Evolutionary conservation across 2,888 invertebrate genomes (phyloP).

Genomic region (Polylopha cassiicola): DNA sequence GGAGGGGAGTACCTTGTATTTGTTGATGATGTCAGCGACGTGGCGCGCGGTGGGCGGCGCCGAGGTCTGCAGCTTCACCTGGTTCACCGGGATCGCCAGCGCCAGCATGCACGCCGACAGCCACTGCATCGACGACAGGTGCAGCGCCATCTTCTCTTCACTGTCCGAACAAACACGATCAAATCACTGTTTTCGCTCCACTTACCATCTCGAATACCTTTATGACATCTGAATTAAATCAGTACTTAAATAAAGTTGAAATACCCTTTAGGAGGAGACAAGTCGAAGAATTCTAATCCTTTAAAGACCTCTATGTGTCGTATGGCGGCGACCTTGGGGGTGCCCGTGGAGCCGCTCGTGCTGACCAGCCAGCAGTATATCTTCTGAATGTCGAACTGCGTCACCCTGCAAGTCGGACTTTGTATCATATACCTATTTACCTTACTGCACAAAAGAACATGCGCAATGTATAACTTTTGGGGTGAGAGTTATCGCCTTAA

Average conservation of each 20-base stretch:
- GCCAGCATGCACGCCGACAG: conserved; percentile 12
- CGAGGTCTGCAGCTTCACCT: conserved; percentile 18
- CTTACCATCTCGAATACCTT: too few relatives aligned
- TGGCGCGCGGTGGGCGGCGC: conserved; percentile 10
- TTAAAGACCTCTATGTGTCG: too few relatives aligned
- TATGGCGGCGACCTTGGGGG: conserved; percentile 49
- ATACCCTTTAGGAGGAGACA: too few relatives aligned
- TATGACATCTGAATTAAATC: too few relatives aligned
- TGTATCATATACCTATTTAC: conserved; percentile 18
- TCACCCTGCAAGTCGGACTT: conserved; percentile 50
- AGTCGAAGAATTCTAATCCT: conserved; percentile 25
- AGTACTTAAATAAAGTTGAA: too few relatives aligned
- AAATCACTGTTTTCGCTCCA: too few relatives aligned
- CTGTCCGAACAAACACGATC: too few relatives aligned
- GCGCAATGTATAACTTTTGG: neutral
- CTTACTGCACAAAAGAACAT: neutral
- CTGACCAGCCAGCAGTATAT: conserved; percentile 44
- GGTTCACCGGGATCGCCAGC: neutral
- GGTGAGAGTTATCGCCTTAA: too few relatives aligned
- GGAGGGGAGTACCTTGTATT: conserved; percentile 19
- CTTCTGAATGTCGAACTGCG: conserved; percentile 42
- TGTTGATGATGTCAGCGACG: conserved; percentile 20
- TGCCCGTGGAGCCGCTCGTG: conserved; percentile 57
- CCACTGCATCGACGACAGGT: conserved; percentile 21
- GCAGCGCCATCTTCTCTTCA: neutral